phyloP scores from a whole-genome alignment of 2,797 vertebrate genomes.

The Onychomys leucogaster region DNA sequence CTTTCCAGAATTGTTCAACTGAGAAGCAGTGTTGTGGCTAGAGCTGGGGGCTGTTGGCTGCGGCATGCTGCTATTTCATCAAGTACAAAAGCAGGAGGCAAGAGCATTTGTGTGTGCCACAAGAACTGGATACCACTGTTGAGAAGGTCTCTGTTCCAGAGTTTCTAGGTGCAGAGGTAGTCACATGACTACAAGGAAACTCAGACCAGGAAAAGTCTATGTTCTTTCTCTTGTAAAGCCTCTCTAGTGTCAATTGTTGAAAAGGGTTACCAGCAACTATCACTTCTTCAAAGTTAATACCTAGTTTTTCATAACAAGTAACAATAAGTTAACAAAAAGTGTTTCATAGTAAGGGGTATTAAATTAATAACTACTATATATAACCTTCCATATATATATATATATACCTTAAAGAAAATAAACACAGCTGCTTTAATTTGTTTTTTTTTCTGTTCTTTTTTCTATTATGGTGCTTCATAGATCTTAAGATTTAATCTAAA shows the following conservation, averaged over 20 bases:
- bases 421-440: neutral
- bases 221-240: neutral
- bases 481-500: neutral
- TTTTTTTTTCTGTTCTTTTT: neutral
- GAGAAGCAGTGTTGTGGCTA: neutral
- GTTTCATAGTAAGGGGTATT: neutral
- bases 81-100: neutral
- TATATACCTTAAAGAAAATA: neutral
- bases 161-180: neutral
- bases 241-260: neutral
- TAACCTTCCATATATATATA: neutral
- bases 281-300: neutral
- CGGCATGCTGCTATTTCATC: neutral
- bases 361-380: neutral
- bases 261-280: neutral
- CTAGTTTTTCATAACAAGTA: neutral
- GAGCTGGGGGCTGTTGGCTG: neutral
- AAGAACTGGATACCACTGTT: neutral
- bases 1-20: neutral
- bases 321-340: neutral
- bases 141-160: neutral
- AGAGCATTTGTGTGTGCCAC: neutral
- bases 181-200: neutral
- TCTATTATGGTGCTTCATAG: neutral
- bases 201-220: neutral